phyloP scores from a whole-genome alignment of 2,113 vertebrate species.

The Petrocephalus zakoni region DNA sequence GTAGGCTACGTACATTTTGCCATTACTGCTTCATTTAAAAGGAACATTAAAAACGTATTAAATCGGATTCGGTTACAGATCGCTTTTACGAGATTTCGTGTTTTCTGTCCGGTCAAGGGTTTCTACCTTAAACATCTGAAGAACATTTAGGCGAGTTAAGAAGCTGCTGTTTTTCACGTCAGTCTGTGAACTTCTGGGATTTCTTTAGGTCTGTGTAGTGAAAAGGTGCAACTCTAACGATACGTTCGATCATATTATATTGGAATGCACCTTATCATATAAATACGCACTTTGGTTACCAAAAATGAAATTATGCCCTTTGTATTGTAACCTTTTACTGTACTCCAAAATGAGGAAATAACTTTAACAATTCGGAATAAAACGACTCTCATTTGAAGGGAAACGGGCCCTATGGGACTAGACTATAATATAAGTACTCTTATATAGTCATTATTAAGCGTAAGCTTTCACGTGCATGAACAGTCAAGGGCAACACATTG shows the following conservation, averaged over 20 bases:
- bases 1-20: neutral
- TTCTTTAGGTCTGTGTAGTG: neutral
- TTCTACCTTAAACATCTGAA: conserved; percentile 5
- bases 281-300: neutral
- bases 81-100: neutral
- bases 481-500: neutral
- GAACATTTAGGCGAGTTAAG: neutral
- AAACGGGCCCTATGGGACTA: neutral
- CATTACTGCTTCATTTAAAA: neutral
- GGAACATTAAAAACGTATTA: neutral
- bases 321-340: neutral
- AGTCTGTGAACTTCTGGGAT: neutral
- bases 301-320: neutral
- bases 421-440: neutral
- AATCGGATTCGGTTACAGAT: neutral
- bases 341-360: neutral
- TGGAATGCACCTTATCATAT: neutral
- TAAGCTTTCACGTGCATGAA: neutral
- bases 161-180: neutral
- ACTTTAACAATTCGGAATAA: neutral
- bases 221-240: neutral
- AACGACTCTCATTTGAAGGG: neutral
- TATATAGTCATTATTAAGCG: neutral
- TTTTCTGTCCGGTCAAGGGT: neutral
- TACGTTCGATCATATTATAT: neutral